These are phyloP conservation scores for Elysia crispata DNA, from an alignment of 2,888 invertebrate species.

Conservation along the genomic window DNA sequence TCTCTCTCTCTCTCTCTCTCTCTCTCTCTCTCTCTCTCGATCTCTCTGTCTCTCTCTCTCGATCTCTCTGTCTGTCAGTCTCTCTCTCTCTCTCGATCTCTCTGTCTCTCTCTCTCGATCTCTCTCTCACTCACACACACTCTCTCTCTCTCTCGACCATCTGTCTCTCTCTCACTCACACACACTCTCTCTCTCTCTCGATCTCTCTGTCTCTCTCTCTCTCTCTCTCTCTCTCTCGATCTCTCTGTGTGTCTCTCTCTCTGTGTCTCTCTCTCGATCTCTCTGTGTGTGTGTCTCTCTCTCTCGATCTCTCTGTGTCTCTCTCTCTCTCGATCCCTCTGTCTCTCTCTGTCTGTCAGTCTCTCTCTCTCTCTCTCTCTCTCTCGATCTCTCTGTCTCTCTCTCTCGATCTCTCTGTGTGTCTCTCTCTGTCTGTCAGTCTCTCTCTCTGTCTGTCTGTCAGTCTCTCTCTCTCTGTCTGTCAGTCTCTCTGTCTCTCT, in stretches of 20 bases:
- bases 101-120: background rate
- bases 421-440: too few relatives aligned
- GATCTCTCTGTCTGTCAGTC: constrained; percentile 9
- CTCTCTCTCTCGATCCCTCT: background rate
- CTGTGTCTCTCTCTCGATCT: too few relatives aligned
- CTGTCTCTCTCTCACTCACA: background rate
- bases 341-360: constrained; percentile 23
- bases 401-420: too few relatives aligned
- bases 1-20: background rate
- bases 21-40: constrained; percentile 16
- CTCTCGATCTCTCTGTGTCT: background rate
- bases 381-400: background rate
- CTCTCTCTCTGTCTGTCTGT: too few relatives aligned
- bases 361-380: constrained; percentile 7
- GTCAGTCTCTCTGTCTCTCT: too few relatives aligned
- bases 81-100: constrained; percentile 3
- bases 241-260: background rate
- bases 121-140: too few relatives aligned
- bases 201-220: constrained; percentile 24
- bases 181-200: background rate
- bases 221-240: constrained; percentile 10
- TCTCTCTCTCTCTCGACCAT: too few relatives aligned
- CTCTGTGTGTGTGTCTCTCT: constrained; percentile 1
- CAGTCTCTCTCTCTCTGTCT: too few relatives aligned
- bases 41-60: background rate